phyloP scores from a whole-genome alignment of 2,113 vertebrate species.

The Nothocercus julius region DNA sequence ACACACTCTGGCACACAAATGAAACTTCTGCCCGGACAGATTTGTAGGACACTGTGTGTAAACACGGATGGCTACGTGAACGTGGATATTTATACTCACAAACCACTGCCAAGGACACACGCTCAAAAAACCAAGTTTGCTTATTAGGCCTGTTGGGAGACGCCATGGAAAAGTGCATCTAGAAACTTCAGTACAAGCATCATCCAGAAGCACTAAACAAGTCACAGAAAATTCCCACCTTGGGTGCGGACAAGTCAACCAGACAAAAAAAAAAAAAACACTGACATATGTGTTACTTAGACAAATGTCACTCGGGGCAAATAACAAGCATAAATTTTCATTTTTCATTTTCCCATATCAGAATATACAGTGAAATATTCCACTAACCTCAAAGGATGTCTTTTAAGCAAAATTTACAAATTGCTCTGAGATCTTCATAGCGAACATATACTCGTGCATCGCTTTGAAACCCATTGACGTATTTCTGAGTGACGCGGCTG shows the following conservation, averaged over 20 bases:
- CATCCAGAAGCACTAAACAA: not conserved
- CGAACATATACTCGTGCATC: not conserved
- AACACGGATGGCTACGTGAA: not conserved
- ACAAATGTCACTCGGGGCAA: not conserved
- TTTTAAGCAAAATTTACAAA: not conserved
- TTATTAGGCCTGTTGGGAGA: not conserved
- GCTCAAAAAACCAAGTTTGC: not conserved
- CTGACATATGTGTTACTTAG: not conserved
- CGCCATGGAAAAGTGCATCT: fast-evolving
- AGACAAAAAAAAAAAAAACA: not conserved
- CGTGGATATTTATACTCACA: not conserved
- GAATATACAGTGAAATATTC: not conserved
- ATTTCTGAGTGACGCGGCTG: not conserved
- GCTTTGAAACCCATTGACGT: not conserved
- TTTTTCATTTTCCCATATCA: not conserved
- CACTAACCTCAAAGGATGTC: not conserved
- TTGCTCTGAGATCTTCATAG: not conserved
- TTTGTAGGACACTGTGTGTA: not conserved
- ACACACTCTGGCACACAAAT: not conserved
- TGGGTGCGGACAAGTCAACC: not conserved
- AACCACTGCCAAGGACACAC: not conserved
- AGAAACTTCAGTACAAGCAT: not conserved
- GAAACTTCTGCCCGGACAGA: not conserved
- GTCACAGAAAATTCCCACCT: not conserved
- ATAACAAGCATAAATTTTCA: not conserved